Conservation (phyloP, 1,140 invertebrate species). For the Vollenhovia emeryi region DNA sequence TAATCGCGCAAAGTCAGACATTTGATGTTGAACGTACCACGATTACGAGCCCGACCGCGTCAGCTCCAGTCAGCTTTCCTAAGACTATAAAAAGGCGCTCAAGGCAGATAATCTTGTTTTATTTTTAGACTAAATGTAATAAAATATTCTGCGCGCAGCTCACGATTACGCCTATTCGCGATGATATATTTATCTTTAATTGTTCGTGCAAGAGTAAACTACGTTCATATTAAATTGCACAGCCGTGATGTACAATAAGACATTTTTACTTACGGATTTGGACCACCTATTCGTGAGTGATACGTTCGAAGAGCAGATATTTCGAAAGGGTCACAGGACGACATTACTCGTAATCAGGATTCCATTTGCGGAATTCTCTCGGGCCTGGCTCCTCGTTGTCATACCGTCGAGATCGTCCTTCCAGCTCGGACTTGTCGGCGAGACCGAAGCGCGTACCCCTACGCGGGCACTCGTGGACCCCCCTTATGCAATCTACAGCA, state of each 20-base stretch:
- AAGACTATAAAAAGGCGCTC: not conserved
- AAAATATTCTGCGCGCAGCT: not conserved
- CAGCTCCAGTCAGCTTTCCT: conserved; percentile 23
- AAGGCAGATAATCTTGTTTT: conserved; percentile 7
- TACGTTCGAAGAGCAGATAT: conserved; percentile 8
- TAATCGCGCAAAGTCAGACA: conserved; percentile 41
- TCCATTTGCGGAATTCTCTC: conserved; percentile 68
- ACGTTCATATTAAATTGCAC: not conserved
- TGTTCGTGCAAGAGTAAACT: not conserved
- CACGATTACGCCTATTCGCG: not conserved
- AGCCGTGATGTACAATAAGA: not conserved
- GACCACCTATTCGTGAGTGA: not conserved
- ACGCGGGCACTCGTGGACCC: conserved; percentile 69
- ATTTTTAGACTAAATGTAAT: not conserved
- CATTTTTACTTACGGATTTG: conserved; percentile 25
- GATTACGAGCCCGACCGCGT: conserved; percentile 19
- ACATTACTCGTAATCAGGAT: conserved; percentile 66
- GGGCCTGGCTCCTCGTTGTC: conserved; percentile 68
- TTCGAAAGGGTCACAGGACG: conserved; percentile 46
- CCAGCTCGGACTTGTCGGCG: conserved; percentile 56
- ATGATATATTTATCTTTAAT: not conserved
- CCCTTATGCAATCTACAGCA: conserved; percentile 83
- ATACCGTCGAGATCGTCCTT: conserved; percentile 57
- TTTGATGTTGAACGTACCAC: not conserved
- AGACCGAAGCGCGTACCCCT: conserved; percentile 65